Conservation (phyloP, 2,113 vertebrate genomes). For the Nycticryphes semicollaris region DNA sequence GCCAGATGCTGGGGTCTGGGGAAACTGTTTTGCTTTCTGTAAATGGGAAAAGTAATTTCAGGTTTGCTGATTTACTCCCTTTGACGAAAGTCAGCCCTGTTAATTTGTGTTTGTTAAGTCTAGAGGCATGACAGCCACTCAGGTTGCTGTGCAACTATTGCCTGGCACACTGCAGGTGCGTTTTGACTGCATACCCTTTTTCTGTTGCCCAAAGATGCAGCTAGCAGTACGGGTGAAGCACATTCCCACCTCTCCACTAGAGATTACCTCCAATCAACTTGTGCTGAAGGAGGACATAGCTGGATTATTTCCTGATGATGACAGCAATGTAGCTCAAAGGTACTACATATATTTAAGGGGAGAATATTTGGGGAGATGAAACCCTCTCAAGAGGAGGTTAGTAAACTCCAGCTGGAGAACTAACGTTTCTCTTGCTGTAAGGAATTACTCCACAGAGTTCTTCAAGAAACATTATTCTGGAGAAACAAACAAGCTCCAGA, state of each 20-base stretch:
- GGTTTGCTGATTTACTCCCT: not conserved
- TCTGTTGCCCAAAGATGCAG: not conserved
- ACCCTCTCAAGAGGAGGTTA: not conserved
- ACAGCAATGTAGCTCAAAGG: not conserved
- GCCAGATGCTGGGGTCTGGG: accelerated
- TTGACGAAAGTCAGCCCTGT: not conserved
- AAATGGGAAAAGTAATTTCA: not conserved
- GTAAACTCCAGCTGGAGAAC: not conserved
- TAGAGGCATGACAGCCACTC: not conserved
- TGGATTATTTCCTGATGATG: not conserved
- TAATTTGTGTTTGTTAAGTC: not conserved
- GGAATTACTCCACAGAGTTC: not conserved
- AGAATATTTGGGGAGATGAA: not conserved
- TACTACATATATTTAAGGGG: not conserved
- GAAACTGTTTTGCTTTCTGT: not conserved
- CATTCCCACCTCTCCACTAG: not conserved
- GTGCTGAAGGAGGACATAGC: not conserved
- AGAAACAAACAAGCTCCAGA: not conserved
- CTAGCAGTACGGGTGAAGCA: not conserved
- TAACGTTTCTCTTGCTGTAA: not conserved
- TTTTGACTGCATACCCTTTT: not conserved
- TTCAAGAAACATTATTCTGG: not conserved
- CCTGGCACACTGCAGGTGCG: not conserved
- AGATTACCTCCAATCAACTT: not conserved
- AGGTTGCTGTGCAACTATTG: not conserved